phyloP scores from a whole-genome alignment of 2,888 invertebrate genomes.

The Heliconius charithonia region DNA sequence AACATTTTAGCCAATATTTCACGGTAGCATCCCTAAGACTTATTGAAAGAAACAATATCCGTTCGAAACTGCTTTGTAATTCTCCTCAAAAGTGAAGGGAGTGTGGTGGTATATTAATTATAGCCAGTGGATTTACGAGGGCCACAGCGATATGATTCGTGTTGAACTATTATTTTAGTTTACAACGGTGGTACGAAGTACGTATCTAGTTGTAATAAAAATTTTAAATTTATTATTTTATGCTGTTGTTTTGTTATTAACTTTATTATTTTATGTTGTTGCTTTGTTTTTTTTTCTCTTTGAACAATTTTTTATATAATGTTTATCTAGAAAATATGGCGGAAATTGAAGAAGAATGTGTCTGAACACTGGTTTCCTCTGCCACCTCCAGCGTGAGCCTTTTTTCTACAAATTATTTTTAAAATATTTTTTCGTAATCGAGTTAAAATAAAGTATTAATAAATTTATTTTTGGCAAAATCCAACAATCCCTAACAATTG shows the following conservation, averaged over 20 bases:
- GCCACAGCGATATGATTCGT: constrained; percentile 22
- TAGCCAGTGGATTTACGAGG: constrained; percentile 43
- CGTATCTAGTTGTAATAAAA: too few relatives aligned
- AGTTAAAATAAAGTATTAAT: too few relatives aligned
- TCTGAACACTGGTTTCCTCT: too few relatives aligned
- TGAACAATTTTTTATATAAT: too few relatives aligned
- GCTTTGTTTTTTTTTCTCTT: background rate
- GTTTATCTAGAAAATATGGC: too few relatives aligned
- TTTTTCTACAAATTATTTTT: too few relatives aligned
- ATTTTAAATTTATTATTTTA: background rate
- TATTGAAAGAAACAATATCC: constrained; percentile 34
- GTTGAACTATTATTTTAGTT: constrained; percentile 6
- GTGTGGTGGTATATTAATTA: constrained; percentile 61
- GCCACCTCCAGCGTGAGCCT: too few relatives aligned
- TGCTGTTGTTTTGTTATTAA: background rate
- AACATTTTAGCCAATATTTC: constrained; percentile 5
- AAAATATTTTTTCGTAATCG: too few relatives aligned
- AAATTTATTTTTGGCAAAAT: too few relatives aligned
- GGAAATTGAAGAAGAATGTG: too few relatives aligned
- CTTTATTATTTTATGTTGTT: too few relatives aligned
- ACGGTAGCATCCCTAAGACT: constrained; percentile 20
- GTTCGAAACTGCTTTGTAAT: constrained; percentile 47
- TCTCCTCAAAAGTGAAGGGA: constrained; percentile 40
- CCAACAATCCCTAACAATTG: too few relatives aligned
- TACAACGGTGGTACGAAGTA: background rate